Conservation (phyloP, 2,888 invertebrate species). For the Melinaea marsaeus region DNA sequence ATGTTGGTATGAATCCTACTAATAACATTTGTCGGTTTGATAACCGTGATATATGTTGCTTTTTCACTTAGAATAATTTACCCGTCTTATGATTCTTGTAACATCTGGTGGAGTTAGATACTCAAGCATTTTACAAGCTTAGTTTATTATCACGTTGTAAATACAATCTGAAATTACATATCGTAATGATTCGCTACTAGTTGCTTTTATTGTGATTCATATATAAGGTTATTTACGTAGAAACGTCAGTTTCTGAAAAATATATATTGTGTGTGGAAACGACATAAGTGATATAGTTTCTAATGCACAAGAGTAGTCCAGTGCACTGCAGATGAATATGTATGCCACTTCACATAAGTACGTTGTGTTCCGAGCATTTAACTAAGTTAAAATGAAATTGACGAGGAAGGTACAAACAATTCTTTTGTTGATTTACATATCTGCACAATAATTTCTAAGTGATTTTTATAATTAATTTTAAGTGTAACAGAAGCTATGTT, state of each 20-base stretch:
- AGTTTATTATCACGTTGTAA: constrained; percentile 13
- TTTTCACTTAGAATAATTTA: constrained; percentile 46
- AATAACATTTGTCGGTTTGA: constrained; percentile 80
- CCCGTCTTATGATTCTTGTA: constrained; percentile 83
- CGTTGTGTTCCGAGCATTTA: constrained; percentile 53
- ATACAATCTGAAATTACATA: constrained; percentile 41
- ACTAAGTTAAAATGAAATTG: constrained; percentile 48
- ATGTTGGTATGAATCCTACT: constrained; percentile 78
- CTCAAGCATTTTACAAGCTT: constrained; percentile 9
- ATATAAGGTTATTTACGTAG: constrained; percentile 70
- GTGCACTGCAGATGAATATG: constrained; percentile 53
- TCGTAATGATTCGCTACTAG: constrained; percentile 63
- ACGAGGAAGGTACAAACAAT: constrained; percentile 45
- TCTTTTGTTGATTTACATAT: constrained; percentile 51
- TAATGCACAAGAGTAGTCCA: constrained; percentile 47
- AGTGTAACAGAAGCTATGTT: constrained; percentile 30
- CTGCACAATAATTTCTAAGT: constrained; percentile 39
- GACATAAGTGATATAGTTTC: constrained; percentile 54
- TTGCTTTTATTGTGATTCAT: constrained; percentile 63
- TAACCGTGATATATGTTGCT: constrained; percentile 38
- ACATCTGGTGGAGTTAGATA: constrained; percentile 85
- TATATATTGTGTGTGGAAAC: constrained; percentile 57
- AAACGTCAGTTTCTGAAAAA: constrained; percentile 69
- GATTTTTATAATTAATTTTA: constrained; percentile 27
- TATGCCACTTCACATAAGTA: constrained; percentile 43